Evolutionary conservation across 2,797 vertebrate genomes (phyloP).

Genomic region (Rousettus madagascariensis): DNA sequence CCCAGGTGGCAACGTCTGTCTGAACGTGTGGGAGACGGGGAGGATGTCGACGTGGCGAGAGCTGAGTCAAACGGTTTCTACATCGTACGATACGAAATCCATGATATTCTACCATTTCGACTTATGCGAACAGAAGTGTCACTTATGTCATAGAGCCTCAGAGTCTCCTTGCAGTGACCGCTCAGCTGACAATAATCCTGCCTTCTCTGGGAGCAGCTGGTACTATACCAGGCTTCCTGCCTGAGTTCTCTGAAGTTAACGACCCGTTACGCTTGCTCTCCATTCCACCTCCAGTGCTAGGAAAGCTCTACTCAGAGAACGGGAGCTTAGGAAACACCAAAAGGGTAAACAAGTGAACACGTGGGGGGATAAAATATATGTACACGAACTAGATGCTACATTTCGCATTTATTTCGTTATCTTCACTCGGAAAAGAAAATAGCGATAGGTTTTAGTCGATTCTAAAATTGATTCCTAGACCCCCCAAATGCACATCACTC

Average conservation of each 20-base stretch:
- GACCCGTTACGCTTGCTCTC: neutral
- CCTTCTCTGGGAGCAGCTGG: neutral
- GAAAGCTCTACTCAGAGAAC: neutral
- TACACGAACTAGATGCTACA: neutral
- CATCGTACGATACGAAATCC: neutral
- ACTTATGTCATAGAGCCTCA: neutral
- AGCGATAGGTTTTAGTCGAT: neutral
- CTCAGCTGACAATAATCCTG: neutral
- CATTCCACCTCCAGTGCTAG: neutral
- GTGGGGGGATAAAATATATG: neutral
- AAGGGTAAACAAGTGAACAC: neutral
- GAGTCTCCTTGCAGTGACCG: neutral
- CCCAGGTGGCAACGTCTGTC: neutral
- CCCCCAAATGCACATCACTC: neutral
- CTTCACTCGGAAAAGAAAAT: neutral
- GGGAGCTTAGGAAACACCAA: neutral
- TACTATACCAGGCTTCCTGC: neutral
- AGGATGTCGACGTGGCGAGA: accelerated
- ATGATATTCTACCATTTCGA: neutral
- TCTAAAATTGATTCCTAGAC: neutral
- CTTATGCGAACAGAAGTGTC: neutral
- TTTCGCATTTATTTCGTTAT: neutral
- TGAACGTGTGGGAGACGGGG: neutral
- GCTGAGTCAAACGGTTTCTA: neutral
- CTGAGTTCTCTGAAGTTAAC: neutral